A percentile compares a stretch with the other conserved stretches of the same genome.
phyloP scores from a whole-genome alignment of 2,888 invertebrate species.

The Caenorhabditis zanzibari region DNA sequence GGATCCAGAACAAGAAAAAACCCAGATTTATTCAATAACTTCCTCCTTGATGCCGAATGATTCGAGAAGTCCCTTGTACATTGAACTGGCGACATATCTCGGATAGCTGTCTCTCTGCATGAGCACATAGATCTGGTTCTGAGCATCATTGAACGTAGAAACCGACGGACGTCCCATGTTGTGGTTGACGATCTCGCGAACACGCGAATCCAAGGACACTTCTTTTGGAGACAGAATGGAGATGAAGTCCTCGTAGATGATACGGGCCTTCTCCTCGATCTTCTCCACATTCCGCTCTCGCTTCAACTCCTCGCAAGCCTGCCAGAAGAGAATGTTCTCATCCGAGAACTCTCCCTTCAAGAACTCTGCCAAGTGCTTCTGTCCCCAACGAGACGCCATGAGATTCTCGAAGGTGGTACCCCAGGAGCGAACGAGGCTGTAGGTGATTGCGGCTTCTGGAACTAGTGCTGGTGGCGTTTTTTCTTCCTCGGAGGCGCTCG shows the following conservation, averaged over 20 bases:
- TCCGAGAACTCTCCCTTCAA: conserved; percentile 82
- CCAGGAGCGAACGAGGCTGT: not conserved
- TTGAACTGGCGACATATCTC: conserved; percentile 91
- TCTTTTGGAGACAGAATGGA: conserved; percentile 99
- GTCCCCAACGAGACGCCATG: conserved; percentile 65
- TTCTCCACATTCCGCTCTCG: conserved; percentile 93
- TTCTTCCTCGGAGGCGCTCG: not conserved
- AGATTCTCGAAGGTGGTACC: not conserved
- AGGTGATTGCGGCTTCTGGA: not conserved
- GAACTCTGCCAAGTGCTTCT: conserved; percentile 82
- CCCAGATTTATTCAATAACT: no score
- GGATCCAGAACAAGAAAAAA: no score
- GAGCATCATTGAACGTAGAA: conserved; percentile 99
- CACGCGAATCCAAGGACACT: conserved; percentile 97
- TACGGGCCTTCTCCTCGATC: conserved; percentile 91
- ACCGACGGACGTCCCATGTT: conserved; percentile 91
- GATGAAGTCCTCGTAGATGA: conserved; percentile 93
- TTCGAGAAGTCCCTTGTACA: conserved; percentile 86
- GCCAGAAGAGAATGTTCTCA: conserved; percentile 83
- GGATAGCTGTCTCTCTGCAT: conserved; percentile 99
- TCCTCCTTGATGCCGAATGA: not conserved
- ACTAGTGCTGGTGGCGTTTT: not conserved
- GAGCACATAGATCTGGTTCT: conserved; percentile 98
- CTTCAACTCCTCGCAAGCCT: conserved; percentile 85
- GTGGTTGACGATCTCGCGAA: conserved; percentile 97